phyloP scores from a whole-genome alignment of 1,140 invertebrate species.

The Listronotus oregonensis region DNA sequence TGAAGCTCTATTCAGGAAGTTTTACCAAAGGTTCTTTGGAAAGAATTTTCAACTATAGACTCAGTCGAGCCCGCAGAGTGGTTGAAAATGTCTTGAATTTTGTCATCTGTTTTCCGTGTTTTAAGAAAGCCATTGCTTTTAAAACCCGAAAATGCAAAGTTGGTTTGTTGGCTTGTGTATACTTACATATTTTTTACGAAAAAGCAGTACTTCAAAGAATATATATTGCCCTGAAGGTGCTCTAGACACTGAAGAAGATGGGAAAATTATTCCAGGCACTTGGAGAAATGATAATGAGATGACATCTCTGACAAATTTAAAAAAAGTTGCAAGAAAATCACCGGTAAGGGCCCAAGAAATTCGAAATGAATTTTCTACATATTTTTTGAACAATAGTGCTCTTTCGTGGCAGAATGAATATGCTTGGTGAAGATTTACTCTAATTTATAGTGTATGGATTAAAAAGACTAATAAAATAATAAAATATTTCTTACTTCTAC shows the following conservation, averaged over 20 bases:
- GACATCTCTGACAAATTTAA: too few relatives aligned
- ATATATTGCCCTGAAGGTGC: background rate
- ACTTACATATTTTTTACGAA: constrained; percentile 50
- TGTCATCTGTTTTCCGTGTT: constrained; percentile 52
- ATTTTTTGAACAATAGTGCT: too few relatives aligned
- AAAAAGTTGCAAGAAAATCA: too few relatives aligned
- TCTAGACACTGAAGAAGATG: background rate
- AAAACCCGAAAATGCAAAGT: constrained; percentile 44
- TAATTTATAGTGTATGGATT: too few relatives aligned
- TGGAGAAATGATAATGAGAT: background rate
- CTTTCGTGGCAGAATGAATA: too few relatives aligned
- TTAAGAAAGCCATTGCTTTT: constrained; percentile 52
- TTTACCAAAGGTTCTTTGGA: constrained; percentile 43
- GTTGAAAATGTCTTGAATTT: constrained; percentile 60
- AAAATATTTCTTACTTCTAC: too few relatives aligned
- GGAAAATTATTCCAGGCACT: background rate
- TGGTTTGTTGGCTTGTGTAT: constrained; percentile 42
- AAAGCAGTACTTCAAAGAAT: background rate
- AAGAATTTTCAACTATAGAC: constrained; percentile 53
- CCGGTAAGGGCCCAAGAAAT: too few relatives aligned
- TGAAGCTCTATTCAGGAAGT: constrained; percentile 57
- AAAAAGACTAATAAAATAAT: too few relatives aligned
- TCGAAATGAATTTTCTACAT: too few relatives aligned
- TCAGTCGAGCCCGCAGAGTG: constrained; percentile 49
- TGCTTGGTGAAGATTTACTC: too few relatives aligned